phyloP scores from a whole-genome alignment of 2,113 vertebrate genomes.

The Heliornis fulica region DNA sequence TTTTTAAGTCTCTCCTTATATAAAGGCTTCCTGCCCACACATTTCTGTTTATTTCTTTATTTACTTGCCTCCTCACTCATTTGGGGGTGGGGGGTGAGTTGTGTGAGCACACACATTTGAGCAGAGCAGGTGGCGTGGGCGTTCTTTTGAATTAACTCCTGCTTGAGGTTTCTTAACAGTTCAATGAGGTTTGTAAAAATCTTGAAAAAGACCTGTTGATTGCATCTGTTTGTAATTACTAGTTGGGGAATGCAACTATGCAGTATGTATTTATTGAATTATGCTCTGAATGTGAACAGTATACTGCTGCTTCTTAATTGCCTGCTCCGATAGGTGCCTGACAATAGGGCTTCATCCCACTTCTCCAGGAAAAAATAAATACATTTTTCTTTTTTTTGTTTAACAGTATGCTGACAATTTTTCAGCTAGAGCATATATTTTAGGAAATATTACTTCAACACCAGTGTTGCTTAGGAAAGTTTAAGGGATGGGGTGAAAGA shows the following conservation, averaged over 20 bases:
- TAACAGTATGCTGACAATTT: neutral
- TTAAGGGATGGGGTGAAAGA: neutral
- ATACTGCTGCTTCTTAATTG: constrained; percentile 21
- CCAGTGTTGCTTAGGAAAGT: neutral
- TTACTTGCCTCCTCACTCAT: neutral
- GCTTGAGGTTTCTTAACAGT: neutral
- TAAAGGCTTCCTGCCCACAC: neutral
- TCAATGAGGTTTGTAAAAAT: neutral
- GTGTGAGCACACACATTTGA: neutral
- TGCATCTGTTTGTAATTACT: constrained; percentile 35
- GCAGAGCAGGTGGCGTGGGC: neutral
- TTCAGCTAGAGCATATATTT: neutral
- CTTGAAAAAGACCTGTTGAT: constrained; percentile 41
- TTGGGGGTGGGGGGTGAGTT: neutral
- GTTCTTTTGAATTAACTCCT: constrained; percentile 5
- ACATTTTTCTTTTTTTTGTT: neutral
- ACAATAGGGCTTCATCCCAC: neutral
- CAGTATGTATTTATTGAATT: constrained; percentile 57
- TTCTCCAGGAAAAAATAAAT: neutral
- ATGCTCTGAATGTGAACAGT: neutral
- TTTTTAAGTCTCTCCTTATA: neutral
- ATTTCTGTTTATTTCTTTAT: neutral
- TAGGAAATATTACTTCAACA: neutral
- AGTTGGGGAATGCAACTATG: neutral
- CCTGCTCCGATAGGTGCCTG: neutral